These are phyloP conservation scores for Rhingia rostrata DNA, from an alignment of 2,888 invertebrate genomes.

Conservation along the genomic window DNA sequence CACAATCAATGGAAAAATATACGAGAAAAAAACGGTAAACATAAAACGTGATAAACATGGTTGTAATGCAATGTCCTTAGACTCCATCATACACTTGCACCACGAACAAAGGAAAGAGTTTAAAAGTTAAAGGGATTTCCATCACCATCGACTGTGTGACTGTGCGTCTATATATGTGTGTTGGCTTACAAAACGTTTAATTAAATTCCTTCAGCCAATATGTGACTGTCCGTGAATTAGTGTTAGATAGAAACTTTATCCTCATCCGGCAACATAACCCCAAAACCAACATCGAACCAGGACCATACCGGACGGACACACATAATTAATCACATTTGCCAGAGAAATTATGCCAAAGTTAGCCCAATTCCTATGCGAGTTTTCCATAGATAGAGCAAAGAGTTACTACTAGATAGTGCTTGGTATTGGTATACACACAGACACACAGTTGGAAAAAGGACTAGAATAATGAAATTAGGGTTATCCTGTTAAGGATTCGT, in stretches of 20 bases:
- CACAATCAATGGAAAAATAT: conserved; percentile 46
- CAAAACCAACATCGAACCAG: conserved; percentile 40
- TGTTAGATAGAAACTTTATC: conserved; percentile 53
- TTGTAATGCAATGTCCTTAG: conserved; percentile 1
- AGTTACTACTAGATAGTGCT: background rate
- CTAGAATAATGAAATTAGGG: conserved; percentile 62
- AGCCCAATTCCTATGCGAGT: conserved; percentile 30
- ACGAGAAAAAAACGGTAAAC: background rate
- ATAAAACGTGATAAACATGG: conserved; percentile 22
- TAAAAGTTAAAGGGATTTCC: conserved; percentile 59
- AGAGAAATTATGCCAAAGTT: conserved; percentile 68
- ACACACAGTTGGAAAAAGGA: background rate
- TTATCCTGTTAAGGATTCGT: conserved; percentile 58
- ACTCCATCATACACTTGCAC: background rate
- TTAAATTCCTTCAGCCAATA: conserved; percentile 59
- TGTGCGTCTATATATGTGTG: conserved; percentile 5
- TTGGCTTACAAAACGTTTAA: conserved; percentile 51
- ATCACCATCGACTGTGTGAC: conserved; percentile 36
- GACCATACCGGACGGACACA: conserved; percentile 46
- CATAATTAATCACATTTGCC: conserved; percentile 72
- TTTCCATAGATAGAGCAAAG: no score
- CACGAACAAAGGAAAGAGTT: conserved; percentile 33
- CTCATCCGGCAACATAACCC: conserved; percentile 23
- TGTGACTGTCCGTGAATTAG: conserved; percentile 59
- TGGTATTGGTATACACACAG: background rate